Evolutionary conservation across 2,888 invertebrate species (phyloP).

Genomic region (Microctonus hyperodae): DNA sequence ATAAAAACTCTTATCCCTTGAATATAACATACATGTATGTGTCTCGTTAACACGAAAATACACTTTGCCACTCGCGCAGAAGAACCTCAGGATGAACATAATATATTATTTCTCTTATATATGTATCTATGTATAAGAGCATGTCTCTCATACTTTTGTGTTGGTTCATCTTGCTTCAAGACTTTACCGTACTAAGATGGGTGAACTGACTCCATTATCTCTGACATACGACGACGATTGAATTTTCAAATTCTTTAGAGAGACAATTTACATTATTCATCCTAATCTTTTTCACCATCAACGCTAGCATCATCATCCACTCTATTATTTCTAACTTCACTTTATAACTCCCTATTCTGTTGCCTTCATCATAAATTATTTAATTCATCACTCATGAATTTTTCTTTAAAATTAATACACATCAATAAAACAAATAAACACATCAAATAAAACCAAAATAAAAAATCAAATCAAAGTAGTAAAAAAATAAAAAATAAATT

Average conservation of each 20-base stretch:
- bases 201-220: slow-evolving; percentile 39
- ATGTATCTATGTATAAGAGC: slow-evolving; percentile 24
- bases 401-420: slow-evolving; percentile 3
- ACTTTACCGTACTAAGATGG: slow-evolving; percentile 19
- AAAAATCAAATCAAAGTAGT: no score
- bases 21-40: slow-evolving; percentile 29
- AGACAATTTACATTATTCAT: slow-evolving; percentile 42
- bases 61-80: slow-evolving; percentile 44
- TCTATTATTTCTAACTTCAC: slow-evolving; percentile 30
- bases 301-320: neutral
- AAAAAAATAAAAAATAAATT: no score
- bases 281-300: slow-evolving; percentile 33
- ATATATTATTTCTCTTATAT: slow-evolving; percentile 32
- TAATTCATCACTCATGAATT: neutral
- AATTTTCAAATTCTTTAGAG: slow-evolving; percentile 39
- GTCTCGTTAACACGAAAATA: slow-evolving; percentile 43
- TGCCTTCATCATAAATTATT: slow-evolving; percentile 42
- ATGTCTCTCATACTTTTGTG: slow-evolving; percentile 14
- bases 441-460: slow-evolving; percentile 4
- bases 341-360: slow-evolving; percentile 12
- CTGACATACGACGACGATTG: slow-evolving; percentile 36
- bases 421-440: neutral
- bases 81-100: slow-evolving; percentile 32
- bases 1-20: slow-evolving; percentile 30
- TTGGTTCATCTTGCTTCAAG: slow-evolving; percentile 27